Evolutionary conservation across 2,888 invertebrate species (phyloP).

Genomic region (Pardosa pseudoannulata): DNA sequence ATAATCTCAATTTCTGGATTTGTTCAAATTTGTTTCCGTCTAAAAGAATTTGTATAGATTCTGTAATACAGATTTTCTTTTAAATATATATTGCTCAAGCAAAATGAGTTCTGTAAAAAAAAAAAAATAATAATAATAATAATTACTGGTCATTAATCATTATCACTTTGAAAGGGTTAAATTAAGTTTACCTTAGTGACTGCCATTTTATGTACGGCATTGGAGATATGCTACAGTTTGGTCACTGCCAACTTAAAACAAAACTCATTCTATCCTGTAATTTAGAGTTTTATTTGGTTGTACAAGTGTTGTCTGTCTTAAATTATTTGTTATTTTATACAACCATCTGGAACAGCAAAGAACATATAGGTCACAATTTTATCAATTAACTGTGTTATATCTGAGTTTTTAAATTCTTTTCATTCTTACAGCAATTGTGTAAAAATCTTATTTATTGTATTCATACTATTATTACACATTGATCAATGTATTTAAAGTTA

Average conservation of each 20-base stretch:
- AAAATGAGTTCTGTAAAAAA: no score
- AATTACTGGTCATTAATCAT: no score
- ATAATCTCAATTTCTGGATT: no score
- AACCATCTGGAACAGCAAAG: background rate
- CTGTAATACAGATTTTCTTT: no score
- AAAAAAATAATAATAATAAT: no score
- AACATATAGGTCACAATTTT: background rate
- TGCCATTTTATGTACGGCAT: background rate
- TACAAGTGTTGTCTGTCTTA: slow-evolving; percentile 11
- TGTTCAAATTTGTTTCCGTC: no score
- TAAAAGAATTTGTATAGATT: no score
- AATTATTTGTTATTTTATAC: slow-evolving; percentile 4
- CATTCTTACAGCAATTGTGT: background rate
- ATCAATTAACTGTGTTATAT: background rate
- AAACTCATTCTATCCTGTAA: background rate
- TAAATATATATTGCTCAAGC: no score
- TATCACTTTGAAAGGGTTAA: slow-evolving; percentile 15
- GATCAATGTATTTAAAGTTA: background rate
- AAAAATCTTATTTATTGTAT: slow-evolving; percentile 5
- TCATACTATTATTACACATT: slow-evolving; percentile 4
- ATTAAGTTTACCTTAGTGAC: background rate
- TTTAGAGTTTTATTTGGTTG: slow-evolving; percentile 2
- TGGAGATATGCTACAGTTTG: slow-evolving; percentile 1
- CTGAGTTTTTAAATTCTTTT: background rate
- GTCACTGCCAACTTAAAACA: slow-evolving; percentile 38